Conservation (phyloP, 2,113 vertebrate genomes). For the Onychostoma macrolepis region DNA sequence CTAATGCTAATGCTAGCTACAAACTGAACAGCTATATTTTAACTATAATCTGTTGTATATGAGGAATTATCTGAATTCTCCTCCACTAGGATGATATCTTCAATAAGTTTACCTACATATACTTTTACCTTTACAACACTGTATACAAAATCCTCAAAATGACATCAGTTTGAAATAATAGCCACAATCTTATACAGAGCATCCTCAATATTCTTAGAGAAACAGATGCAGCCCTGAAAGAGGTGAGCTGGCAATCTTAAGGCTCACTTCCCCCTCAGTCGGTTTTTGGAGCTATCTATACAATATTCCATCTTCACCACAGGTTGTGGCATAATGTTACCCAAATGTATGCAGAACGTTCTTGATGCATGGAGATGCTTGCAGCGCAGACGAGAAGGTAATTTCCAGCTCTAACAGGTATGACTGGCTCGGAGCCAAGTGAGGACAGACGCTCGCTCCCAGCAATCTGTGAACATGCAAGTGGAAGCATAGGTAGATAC, state of each 20-base stretch:
- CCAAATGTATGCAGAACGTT: constrained; percentile 69
- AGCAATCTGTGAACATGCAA: constrained; percentile 48
- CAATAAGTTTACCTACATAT: neutral
- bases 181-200: neutral
- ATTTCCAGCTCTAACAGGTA: constrained; percentile 78
- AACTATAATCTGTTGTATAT: neutral
- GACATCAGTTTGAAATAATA: neutral
- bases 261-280: neutral
- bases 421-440: constrained; percentile 63
- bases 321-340: constrained; percentile 62
- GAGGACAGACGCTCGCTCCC: constrained; percentile 1
- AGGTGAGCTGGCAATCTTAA: neutral
- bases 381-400: constrained; percentile 66
- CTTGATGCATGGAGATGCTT: constrained; percentile 59
- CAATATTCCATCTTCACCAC: constrained; percentile 45
- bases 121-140: neutral
- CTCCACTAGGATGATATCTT: neutral
- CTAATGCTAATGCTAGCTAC: neutral
- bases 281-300: neutral
- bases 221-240: constrained; percentile 19
- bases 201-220: neutral
- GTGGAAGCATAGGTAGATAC: constrained; percentile 35
- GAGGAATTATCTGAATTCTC: neutral
- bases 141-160: constrained; percentile 1
- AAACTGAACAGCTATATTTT: neutral